phyloP scores from a whole-genome alignment of 2,797 vertebrate species.

The Epinephelus coioides region DNA sequence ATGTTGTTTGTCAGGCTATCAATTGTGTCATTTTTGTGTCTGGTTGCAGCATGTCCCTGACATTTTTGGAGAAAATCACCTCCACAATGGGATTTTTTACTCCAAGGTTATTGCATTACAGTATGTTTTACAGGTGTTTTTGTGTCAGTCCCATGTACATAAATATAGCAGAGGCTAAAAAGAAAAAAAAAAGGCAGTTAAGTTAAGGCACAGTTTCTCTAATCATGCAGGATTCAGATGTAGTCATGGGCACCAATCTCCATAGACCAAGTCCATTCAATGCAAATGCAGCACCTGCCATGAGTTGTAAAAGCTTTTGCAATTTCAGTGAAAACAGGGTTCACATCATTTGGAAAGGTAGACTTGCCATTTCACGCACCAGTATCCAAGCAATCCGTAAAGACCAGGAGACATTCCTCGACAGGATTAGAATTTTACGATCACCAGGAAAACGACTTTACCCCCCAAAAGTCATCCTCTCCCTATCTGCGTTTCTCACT shows the following conservation, averaged over 20 bases:
- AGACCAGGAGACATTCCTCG: conserved; percentile 85
- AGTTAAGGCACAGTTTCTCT: conserved; percentile 40
- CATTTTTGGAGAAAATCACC: not conserved
- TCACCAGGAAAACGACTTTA: conserved; percentile 80
- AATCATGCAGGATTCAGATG: conserved; percentile 47
- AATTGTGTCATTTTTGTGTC: too few relatives aligned
- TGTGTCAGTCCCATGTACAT: not conserved
- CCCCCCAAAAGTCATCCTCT: conserved; percentile 74
- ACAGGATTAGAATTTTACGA: conserved; percentile 86
- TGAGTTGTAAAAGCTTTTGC: conserved; percentile 80
- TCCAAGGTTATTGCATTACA: not conserved
- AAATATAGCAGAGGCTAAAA: not conserved
- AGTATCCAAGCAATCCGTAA: conserved; percentile 86
- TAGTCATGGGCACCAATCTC: conserved; percentile 59
- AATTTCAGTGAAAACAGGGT: conserved; percentile 80
- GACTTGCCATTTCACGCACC: conserved; percentile 89
- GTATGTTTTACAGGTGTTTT: not conserved
- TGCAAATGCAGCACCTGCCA: conserved; percentile 82
- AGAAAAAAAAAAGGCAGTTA: not conserved
- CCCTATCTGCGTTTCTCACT: conserved; percentile 59
- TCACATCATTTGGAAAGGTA: conserved; percentile 87
- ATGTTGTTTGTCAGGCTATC: too few relatives aligned
- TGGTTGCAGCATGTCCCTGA: too few relatives aligned
- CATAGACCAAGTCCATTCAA: conserved; percentile 75
- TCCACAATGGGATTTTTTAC: not conserved